A percentile compares a stretch with the other conserved stretches of the same genome.
Conservation (phyloP, 2,888 invertebrate species). For the Seira musarum region DNA sequence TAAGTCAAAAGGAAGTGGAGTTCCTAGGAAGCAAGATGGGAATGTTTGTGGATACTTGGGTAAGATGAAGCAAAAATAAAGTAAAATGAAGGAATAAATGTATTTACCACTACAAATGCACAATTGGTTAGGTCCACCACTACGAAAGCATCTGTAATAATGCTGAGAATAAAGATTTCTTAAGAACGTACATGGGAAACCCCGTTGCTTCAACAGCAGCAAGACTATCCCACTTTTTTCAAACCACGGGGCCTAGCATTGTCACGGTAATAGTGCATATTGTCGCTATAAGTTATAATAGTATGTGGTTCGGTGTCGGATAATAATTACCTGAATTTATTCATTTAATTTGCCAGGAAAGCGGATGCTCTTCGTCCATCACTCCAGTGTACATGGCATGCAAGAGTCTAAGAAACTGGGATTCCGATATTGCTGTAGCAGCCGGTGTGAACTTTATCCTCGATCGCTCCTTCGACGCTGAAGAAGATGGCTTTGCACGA, state of each 20-base stretch:
- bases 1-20: too few relatives aligned
- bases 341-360: conserved; percentile 28
- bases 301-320: not conserved
- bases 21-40: conserved; percentile 33
- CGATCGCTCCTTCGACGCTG: conserved; percentile 53
- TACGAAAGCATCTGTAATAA: conserved; percentile 33
- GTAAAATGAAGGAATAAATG: too few relatives aligned
- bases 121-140: conserved; percentile 27
- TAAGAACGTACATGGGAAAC: conserved; percentile 57
- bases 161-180: conserved; percentile 14
- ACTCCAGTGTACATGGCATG: conserved; percentile 59
- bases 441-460: too few relatives aligned
- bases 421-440: conserved; percentile 52
- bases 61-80: too few relatives aligned
- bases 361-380: conserved; percentile 61
- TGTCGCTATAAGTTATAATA: too few relatives aligned
- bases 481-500: conserved; percentile 54
- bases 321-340: not conserved
- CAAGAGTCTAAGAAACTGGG: conserved; percentile 51
- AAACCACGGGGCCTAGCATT: conserved; percentile 57
- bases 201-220: conserved; percentile 42
- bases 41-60: conserved; percentile 39
- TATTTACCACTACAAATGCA: too few relatives aligned
- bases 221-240: conserved; percentile 51
- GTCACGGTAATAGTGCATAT: too few relatives aligned